Percentiles rank a stretch among this genome's conserved stretches.
Evolutionary conservation across 2,797 vertebrate species (phyloP).

Genomic region (Tapera naevia): DNA sequence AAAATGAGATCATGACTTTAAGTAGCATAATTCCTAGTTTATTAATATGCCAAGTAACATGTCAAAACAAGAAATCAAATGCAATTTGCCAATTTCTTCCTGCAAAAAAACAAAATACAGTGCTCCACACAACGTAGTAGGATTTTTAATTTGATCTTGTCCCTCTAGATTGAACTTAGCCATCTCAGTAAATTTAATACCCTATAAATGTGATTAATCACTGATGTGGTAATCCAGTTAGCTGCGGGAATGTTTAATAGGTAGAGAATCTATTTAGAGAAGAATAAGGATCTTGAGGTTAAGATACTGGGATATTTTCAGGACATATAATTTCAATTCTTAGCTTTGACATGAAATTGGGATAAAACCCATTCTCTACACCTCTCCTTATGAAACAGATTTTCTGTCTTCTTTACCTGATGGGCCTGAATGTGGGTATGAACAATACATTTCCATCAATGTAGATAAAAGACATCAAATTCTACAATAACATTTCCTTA

Average conservation of each 20-base stretch:
- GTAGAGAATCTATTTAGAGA: slow-evolving; percentile 31
- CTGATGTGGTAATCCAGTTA: slow-evolving; percentile 27
- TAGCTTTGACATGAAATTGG: neutral
- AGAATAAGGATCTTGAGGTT: slow-evolving; percentile 6
- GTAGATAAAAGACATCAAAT: neutral
- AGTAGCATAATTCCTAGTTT: slow-evolving; percentile 7
- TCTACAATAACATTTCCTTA: neutral
- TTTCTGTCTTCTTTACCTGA: neutral
- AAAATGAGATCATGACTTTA: slow-evolving; percentile 30
- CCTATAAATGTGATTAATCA: slow-evolving; percentile 51
- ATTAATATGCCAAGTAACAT: slow-evolving; percentile 29
- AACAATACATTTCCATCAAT: neutral
- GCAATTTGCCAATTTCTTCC: slow-evolving; percentile 22
- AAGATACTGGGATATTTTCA: neutral
- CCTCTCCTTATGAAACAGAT: neutral
- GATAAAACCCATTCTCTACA: neutral
- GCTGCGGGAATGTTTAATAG: slow-evolving; percentile 21
- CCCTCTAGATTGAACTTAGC: slow-evolving; percentile 18
- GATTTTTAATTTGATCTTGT: slow-evolving; percentile 44
- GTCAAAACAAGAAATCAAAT: slow-evolving; percentile 58
- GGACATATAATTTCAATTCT: neutral
- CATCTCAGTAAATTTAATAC: slow-evolving; percentile 43
- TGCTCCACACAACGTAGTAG: neutral
- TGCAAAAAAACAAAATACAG: neutral
- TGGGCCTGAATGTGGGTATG: neutral